Base-by-base conservation (phyloP, 2,113 vertebrate genomes). In the Corydoras maculifer region DNA sequence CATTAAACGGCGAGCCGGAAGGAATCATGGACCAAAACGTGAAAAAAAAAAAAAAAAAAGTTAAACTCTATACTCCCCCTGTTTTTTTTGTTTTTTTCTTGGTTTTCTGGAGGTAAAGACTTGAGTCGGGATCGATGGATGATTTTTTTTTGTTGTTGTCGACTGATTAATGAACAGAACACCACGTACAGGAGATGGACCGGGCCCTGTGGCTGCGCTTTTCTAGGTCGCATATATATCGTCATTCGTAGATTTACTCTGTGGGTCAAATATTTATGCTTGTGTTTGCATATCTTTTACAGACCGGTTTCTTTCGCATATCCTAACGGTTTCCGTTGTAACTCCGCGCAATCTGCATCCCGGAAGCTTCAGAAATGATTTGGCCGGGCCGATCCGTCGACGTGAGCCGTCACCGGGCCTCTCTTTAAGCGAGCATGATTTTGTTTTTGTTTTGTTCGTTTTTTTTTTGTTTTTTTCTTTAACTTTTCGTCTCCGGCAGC, bases 171-270 rank as follows among this genome's bases (percentile, higher is more conserved):
- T 91, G 87, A 91, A 83, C 84, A 82, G 91, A 90, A 93, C 91
- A 93, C 87, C 84, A 88, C 88, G 79, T 84, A 83, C 91, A 90
- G 88, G 90, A 91, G 90, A 93, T 90, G 93, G 86, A 91, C 85
- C 83, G 83, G 85, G 86, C 88, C 87, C 87, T 88, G 84, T 87
- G 86, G 82, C 82, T 85, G 86, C 86, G 84, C 86, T 88, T 88
- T 83, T 86, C 82, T 88, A 88, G 87, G 87, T 86, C 86, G 88
- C 83, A 84, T 90, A 87, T 89, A 89, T 88, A 50, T 89, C 88
- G 88, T 89, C 88, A 89, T 88, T 88, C 74, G 86, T 89, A 87
- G 86, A 12, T 84, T 90, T 87, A 87, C 81, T 89, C 84, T 89
- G 88, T 89, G 87, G 84, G 88, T 90, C 87, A 87, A 89, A 89